phyloP scores from a whole-genome alignment of 2,888 invertebrate genomes.

The Tachina fera region DNA sequence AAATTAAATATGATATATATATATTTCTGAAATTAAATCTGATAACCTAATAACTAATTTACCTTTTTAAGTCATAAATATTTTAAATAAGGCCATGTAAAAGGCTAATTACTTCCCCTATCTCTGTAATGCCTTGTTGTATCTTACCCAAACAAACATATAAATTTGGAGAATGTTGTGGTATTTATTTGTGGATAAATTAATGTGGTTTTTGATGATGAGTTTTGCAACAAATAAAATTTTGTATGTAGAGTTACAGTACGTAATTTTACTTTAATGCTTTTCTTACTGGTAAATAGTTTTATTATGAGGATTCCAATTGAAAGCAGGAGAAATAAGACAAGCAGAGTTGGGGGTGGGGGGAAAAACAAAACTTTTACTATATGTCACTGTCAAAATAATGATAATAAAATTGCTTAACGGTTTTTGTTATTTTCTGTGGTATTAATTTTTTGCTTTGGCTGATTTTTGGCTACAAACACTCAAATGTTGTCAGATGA shows the following conservation, averaged over 20 bases:
- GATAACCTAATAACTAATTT: no score
- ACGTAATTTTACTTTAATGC: slow-evolving; percentile 11
- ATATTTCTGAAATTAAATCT: no score
- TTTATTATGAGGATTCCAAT: slow-evolving; percentile 40
- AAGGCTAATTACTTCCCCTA: neutral
- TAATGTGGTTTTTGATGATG: slow-evolving; percentile 66
- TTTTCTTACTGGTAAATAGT: slow-evolving; percentile 51
- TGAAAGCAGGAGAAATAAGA: neutral
- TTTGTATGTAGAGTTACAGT: slow-evolving; percentile 39
- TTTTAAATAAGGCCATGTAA: neutral
- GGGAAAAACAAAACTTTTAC: slow-evolving; percentile 49
- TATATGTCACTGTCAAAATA: slow-evolving; percentile 71
- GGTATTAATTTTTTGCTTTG: slow-evolving; percentile 56
- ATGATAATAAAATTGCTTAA: slow-evolving; percentile 71
- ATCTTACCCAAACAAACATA: neutral
- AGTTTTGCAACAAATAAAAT: slow-evolving; percentile 63
- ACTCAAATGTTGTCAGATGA: slow-evolving; percentile 23
- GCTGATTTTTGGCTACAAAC: slow-evolving; percentile 35
- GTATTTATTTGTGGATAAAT: slow-evolving; percentile 63
- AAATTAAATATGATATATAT: no score
- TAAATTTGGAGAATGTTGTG: slow-evolving; percentile 48
- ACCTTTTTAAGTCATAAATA: no score
- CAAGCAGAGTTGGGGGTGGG: neutral
- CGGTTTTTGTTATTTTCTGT: slow-evolving; percentile 61
- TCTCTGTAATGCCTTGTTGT: neutral